Evolutionary conservation across 35 echinoderm and acorn worm genomes (phyloP).

Genomic region (Strongylocentrotus purpuratus): DNA sequence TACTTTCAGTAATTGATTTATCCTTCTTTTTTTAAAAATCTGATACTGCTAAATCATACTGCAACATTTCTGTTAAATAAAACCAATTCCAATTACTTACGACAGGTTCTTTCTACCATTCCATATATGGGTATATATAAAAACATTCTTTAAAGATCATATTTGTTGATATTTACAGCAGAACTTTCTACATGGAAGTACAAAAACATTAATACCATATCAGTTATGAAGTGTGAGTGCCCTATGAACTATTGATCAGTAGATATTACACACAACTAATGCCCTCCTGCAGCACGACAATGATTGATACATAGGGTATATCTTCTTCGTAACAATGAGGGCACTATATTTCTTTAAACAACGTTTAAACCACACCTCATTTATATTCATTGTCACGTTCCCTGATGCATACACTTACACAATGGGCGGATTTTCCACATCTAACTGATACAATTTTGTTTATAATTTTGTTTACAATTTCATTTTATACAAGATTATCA

Average conservation of each 20-base stretch:
- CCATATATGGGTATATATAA: no score
- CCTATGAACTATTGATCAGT: not conserved
- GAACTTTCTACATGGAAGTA: not conserved
- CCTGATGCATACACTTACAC: slow-evolving; percentile 9
- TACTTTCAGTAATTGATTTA: no score
- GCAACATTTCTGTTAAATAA: no score
- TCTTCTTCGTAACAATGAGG: not conserved
- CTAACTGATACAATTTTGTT: not conserved
- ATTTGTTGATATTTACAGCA: not conserved
- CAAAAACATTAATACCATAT: not conserved
- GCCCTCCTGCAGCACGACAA: not conserved
- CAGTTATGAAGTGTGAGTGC: not conserved
- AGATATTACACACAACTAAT: not conserved
- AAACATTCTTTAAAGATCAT: no score
- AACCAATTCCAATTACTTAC: no score
- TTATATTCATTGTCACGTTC: not conserved
- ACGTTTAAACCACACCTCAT: not conserved
- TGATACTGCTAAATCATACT: no score
- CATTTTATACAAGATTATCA: not conserved
- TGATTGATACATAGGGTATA: not conserved
- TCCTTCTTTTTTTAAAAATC: no score
- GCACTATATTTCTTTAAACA: not conserved
- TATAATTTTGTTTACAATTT: not conserved
- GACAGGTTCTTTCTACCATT: no score
- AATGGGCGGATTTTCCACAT: not conserved